phyloP scores from a whole-genome alignment of 2,113 vertebrate genomes.

The Stegastes partitus region DNA sequence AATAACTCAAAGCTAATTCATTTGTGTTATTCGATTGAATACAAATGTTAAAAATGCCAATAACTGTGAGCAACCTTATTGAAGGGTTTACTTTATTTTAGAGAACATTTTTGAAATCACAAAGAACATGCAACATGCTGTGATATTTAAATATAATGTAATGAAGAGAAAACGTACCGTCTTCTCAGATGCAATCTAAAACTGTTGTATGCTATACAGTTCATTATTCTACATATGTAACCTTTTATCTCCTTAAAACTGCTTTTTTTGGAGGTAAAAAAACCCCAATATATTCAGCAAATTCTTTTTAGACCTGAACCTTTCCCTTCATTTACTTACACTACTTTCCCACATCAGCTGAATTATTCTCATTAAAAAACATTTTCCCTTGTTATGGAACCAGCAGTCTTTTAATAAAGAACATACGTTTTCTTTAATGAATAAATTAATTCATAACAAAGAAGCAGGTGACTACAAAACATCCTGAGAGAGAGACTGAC shows the following conservation, averaged over 20 bases:
- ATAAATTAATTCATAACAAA: constrained; percentile 14
- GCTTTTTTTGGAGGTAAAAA: too few relatives aligned
- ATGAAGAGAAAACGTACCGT: not conserved
- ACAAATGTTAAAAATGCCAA: not conserved
- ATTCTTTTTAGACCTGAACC: not conserved
- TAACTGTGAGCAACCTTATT: not conserved
- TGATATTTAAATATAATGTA: not conserved
- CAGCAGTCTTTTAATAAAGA: not conserved
- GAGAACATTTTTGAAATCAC: too few relatives aligned
- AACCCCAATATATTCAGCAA: not conserved
- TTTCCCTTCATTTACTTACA: not conserved
- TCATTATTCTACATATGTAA: not conserved
- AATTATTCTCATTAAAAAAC: not conserved
- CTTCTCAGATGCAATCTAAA: not conserved
- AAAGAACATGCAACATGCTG: not conserved
- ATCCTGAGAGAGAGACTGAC: constrained; percentile 62
- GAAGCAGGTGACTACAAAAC: constrained; percentile 76
- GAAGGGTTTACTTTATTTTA: too few relatives aligned
- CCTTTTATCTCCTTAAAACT: not conserved
- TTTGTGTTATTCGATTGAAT: not conserved
- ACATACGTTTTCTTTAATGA: constrained; percentile 2
- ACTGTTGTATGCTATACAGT: not conserved
- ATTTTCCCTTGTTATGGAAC: not conserved
- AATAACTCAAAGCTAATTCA: not conserved
- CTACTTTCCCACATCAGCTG: too few relatives aligned